Base-by-base conservation (phyloP, 2,113 vertebrate species). In the Calyptomena viridis region DNA sequence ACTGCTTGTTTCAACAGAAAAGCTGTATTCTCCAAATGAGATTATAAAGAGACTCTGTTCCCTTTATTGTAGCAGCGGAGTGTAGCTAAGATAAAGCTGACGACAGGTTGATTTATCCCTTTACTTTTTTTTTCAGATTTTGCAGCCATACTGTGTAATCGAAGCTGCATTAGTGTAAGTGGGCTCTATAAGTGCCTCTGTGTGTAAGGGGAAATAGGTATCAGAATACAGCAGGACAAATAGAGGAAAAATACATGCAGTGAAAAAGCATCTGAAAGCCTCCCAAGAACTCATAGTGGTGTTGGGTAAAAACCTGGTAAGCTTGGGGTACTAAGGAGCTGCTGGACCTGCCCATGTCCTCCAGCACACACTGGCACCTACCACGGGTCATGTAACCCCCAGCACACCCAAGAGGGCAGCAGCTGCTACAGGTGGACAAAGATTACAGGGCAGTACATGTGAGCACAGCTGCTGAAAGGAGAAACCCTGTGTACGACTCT, bases 371-470 rank as follows among this genome's bases (percentile, higher is more conserved):
- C 14, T 9, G 20, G 31, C 5, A 1, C n/a, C 28, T 20, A 14
- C 1, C 4, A 20, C 0, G 2, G 15, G 14, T 5, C 1, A 0
- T 4, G 19, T 42, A 50, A 42, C 33, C 8, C 23, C 33, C 50
- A n/a, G 2, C 3, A 9, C 25, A 55, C 9, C 23, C 85, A 14
- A 39, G 73, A 8, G 9, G 12, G 37, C 23, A 22, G 30, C 0
- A 0, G 37, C 47, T 79, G 62, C 47, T 37, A 0, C 1, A 11
- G 22, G 47, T 25, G n/a, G 47, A 30, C 53, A 33, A 25, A 44
- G 35, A 28, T 27, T 22, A 18, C 35, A 56, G 40, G 33, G 24
- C 47, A 62, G 5, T 27, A 8, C 7, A 5, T 8, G 28, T 37
- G 30, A 72, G 7, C 42, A 19, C 12, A 15, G 8, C 33, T 28